These are phyloP conservation scores for Nephrotoma appendiculata DNA, from an alignment of 2,888 invertebrate species.

Conservation along the genomic window DNA sequence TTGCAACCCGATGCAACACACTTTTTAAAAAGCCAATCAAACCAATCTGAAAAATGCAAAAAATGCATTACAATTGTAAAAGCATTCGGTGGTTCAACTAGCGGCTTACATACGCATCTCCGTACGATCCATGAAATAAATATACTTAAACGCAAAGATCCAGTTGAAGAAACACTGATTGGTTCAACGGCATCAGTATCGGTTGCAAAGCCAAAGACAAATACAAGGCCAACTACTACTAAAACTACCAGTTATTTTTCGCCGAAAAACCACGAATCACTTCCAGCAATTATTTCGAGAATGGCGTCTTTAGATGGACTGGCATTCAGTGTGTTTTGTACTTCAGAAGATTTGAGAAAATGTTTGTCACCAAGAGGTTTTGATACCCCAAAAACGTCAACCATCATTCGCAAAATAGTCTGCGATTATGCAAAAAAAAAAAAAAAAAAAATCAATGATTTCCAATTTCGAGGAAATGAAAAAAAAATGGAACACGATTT, in stretches of 20 bases:
- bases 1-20: too few species aligned
- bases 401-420: neutral
- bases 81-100: too few species aligned
- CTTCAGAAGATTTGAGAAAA: conserved; percentile 1
- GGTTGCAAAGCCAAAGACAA: neutral
- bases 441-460: neutral
- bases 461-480: neutral
- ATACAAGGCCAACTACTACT: neutral
- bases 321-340: neutral
- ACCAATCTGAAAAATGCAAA: too few species aligned
- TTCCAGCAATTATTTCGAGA: neutral
- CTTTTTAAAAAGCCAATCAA: too few species aligned
- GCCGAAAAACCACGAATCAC: neutral
- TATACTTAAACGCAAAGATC: neutral
- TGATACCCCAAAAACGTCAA: neutral
- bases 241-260: neutral
- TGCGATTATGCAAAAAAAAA: neutral
- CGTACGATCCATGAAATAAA: neutral
- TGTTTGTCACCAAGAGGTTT: neutral
- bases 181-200: neutral
- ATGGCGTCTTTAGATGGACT: neutral
- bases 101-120: too few species aligned
- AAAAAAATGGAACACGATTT: neutral
- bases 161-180: neutral
- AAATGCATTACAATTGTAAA: too few species aligned